Conservation (phyloP, 1,140 invertebrate genomes). For the Stegodyphus mimosarum region DNA sequence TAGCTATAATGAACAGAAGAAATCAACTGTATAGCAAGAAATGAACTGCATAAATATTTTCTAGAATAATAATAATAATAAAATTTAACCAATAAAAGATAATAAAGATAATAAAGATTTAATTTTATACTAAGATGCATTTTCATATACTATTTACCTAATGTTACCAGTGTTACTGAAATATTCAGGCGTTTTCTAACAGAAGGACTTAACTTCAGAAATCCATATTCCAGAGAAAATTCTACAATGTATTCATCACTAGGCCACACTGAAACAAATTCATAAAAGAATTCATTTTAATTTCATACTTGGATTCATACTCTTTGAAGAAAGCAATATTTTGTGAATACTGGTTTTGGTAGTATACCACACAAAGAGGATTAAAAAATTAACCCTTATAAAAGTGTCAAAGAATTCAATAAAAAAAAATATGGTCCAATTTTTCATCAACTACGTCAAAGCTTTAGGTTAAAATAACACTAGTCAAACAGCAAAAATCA, state of each 20-base stretch:
- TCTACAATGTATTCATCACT: constrained; percentile 97
- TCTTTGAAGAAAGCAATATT: constrained; percentile 12
- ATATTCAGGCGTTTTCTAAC: constrained; percentile 88
- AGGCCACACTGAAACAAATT: constrained; percentile 62
- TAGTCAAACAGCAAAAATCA: no score
- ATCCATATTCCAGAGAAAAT: constrained; percentile 97
- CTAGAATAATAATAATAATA: no score
- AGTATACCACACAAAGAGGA: constrained; percentile 4
- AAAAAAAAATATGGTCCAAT: background rate
- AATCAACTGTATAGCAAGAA: background rate
- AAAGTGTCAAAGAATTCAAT: background rate
- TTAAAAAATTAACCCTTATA: background rate
- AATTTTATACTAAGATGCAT: no score
- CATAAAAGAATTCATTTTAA: background rate
- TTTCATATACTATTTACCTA: constrained; percentile 70
- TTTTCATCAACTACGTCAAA: no score
- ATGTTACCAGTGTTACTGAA: constrained; percentile 89
- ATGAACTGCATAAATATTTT: no score
- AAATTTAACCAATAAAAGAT: no score
- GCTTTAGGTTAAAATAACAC: no score
- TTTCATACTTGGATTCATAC: background rate
- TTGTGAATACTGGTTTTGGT: constrained; percentile 2
- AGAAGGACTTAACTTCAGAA: constrained; percentile 86
- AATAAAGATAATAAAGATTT: no score
- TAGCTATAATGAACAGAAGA: no score